Evolutionary conservation across 1,140 invertebrate genomes (phyloP), one percentile per base, ranked within the genome.

Genomic region (Tigriopus japonicus): DNA sequence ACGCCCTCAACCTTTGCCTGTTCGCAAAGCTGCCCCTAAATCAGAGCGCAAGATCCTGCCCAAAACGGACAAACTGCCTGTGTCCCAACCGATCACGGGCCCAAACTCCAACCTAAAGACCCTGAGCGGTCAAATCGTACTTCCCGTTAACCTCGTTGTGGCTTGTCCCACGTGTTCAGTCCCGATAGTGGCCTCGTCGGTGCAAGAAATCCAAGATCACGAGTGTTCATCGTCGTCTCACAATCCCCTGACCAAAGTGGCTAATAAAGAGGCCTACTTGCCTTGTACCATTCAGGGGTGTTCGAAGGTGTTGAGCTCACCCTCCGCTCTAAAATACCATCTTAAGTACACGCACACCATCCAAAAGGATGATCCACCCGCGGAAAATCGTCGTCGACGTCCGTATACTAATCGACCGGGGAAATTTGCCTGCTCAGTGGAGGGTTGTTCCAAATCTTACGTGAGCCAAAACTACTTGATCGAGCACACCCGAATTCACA

Each of bases 401-500:
- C 28, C 28, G 3, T 35, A 35, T 35, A 10, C 45, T 10, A 49
- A 21, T 49, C 45, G n/a, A 3, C 45, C n/a, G 5, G 21, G 21
- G 5, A 49, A 49, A 12, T 49, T 49, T 49, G 45, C 21, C 3
- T 49, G 45, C 21, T 49, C 45, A 3, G n/a, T 15, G 45, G n/a
- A 59, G 7, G 53, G 64, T 19, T 67, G 66, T 45, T 41, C 56
- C 15, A 67, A 67, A 42, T 52, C 54, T 12, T 67, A 65, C 51
- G 64, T 62, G 42, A 63, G 64, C 3, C 63, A 65, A 53, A 62
- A 62, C 23, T 65, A 63, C n/a, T 60, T 67, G 60, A 64, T 65
- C 51, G 64, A 63, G 62, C 66, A 67, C 23, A 56, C 63, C 28
- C 58, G 64, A 21, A 64, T 68, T 21, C 69, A 70, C 60, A 70